These are phyloP conservation scores for Sesia bembeciformis DNA, from an alignment of 2,888 invertebrate species.

Conservation along the genomic window DNA sequence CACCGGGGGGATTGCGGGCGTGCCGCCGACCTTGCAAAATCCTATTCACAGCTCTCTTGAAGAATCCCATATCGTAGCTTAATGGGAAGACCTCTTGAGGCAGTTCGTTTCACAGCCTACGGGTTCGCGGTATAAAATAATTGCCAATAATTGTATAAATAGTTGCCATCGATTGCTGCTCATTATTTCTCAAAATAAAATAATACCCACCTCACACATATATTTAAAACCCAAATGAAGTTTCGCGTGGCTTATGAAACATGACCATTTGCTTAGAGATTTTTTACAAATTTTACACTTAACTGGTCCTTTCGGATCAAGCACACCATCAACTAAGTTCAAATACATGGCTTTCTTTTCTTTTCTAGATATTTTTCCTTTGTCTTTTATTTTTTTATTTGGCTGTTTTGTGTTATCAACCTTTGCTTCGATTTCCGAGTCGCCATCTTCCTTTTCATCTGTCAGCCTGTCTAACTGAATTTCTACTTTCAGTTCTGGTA, in stretches of 20 bases:
- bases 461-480: neutral
- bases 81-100: too few species aligned
- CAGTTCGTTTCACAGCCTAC: too few species aligned
- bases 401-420: neutral
- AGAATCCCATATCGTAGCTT: too few species aligned
- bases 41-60: too few species aligned
- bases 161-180: too few species aligned
- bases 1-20: too few species aligned
- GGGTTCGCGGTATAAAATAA: too few species aligned
- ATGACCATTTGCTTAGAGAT: constrained; percentile 21
- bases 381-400: neutral
- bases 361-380: neutral
- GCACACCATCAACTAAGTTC: constrained; percentile 19
- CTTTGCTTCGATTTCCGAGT: neutral
- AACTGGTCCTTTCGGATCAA: constrained; percentile 16
- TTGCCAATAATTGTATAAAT: too few species aligned
- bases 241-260: constrained; percentile 24
- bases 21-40: too few species aligned
- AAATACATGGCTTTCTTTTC: constrained; percentile 11
- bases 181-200: too few species aligned
- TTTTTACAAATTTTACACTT: constrained; percentile 25
- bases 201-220: constrained; percentile 22
- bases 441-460: too few species aligned
- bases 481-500: neutral
- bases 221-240: constrained; percentile 28